Base-by-base conservation (phyloP, 2,113 vertebrate species). In the Thomomys bottae region DNA sequence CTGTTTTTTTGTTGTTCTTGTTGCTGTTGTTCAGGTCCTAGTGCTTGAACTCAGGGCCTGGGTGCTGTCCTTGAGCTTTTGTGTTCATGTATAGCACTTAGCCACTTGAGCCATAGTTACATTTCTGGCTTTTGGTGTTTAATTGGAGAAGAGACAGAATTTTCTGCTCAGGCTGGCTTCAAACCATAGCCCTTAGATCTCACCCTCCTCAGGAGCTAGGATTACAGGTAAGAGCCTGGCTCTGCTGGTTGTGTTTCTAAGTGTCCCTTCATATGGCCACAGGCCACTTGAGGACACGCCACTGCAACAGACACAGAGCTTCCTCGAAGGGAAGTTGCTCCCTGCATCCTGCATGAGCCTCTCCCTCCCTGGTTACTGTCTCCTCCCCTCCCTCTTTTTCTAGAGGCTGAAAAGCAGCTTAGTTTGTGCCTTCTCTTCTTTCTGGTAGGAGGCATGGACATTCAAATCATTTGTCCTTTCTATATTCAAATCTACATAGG, bases 361-460 rank as follows among this genome's bases (percentile, higher is more conserved):
- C 36, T 59, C 63, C 24, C 36, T 24, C 40, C 26, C 67, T 8
- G 64, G 0, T 49, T 38, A 7, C 40, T 40, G 6, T 45, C 40
- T 66, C 7, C 40, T 32, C 63, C 36, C 9, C 18, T 3, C n/a
- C 20, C 3, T 12, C 59, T 54, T 61, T 42, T 86, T 36, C 40
- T 67, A 68, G 72, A 92, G 68, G 57, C 63, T 78, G 67, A 36
- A 81, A 77, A 92, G 84, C 11, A 26, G 64, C 72, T 32, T 5
- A 6, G 8, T 45, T 83, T 82, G 54, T 20, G 30, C 17, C 32
- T 54, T 75, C 20, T 88, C 34, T 17, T 45, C 11, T 85, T 73
- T 61, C 71, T 80, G 32, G n/a, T 24, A 18, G 67, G 36, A 32
- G 30, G 5, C 2, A 3, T 28, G 42, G 28, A 2, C 40, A 73